Evolutionary conservation across 2,888 invertebrate species (phyloP), one percentile per base, ranked within the genome.

Genomic region (Aleiodes leptofemur): DNA sequence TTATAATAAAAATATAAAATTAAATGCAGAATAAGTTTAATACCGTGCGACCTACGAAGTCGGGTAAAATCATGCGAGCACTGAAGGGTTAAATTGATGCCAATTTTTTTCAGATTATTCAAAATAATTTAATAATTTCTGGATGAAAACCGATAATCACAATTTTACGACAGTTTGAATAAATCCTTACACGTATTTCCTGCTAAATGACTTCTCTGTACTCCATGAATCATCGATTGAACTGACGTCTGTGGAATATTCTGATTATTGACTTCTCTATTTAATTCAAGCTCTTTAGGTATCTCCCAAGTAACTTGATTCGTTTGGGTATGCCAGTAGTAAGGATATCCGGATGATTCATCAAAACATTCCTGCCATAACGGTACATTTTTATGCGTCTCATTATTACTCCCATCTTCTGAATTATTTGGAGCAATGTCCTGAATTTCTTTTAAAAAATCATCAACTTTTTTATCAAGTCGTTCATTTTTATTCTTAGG

Each of bases 231-330:
- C 78, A 79, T 55, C 83, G 82, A 64, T 69, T 71, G 11, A 76
- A 78, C 14, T 43, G 64, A 64, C 9, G 43, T 48, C 29, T 79
- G 48, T 16, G 79, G 72, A 69, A 82, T 82, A 48, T 72, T 74
- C 66, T 85, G 82, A 9, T 68, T 31, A 51, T 76, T 57, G 48
- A 81, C 82, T 71, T 84, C 85, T 66, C 79, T 82, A n/a, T 80
- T 78, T 5, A 82, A 74, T 71, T 80, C 82, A 34, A 88, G 76
- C 80, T 91, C 92, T 1, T 86, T 83, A 9, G 94, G 93, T 81
- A 91, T 90, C 77, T 92, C 92, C 94, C 94, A 94, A 9, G 93
- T 93, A 0, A 93, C 93, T 84, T 92, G 91, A 84, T 93, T 92
- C 0, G 93, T 92, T 79, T 91, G 89, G 14, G 91, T 90, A 83